Conservation (phyloP, 2,888 invertebrate genomes). For the Hirtodrosophila alboralis region DNA sequence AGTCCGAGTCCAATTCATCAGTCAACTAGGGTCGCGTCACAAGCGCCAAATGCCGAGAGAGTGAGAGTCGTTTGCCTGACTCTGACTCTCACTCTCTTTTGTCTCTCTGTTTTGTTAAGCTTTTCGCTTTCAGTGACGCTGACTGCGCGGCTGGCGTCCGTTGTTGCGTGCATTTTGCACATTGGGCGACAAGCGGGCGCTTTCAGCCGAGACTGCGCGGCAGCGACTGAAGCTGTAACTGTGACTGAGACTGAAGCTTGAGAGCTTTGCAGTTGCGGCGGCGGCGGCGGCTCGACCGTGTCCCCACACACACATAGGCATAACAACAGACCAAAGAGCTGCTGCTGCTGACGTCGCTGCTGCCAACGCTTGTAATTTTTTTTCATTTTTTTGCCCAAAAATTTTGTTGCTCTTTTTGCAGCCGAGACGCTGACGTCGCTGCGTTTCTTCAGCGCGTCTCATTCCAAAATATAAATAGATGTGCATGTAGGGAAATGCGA, state of each 20-base stretch:
- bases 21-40: conserved; percentile 31
- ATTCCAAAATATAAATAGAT: conserved; percentile 84
- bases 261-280: conserved; percentile 42
- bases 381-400: conserved; percentile 38
- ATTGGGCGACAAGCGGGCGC: conserved; percentile 54
- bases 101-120: conserved; percentile 12
- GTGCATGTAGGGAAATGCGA: conserved; percentile 82
- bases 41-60: conserved; percentile 24
- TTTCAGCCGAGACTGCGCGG: conserved; percentile 48
- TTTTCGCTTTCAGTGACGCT: conserved; percentile 51
- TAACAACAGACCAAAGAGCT: conserved; percentile 27
- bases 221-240: conserved; percentile 28
- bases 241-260: conserved; percentile 21
- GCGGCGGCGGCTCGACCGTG: conserved; percentile 42
- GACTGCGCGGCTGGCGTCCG: conserved; percentile 29
- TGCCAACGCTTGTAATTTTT: conserved; percentile 18
- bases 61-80: conserved; percentile 6
- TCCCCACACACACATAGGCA: conserved; percentile 30
- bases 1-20: conserved; percentile 48
- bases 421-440: conserved; percentile 35
- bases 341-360: conserved; percentile 20
- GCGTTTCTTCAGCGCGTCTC: conserved; percentile 54
- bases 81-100: conserved; percentile 55
- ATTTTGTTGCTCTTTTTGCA: conserved; percentile 37
- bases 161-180: conserved; percentile 72